Evolutionary conservation across 2,797 vertebrate species (phyloP), one percentile per base, ranked within the genome.

Genomic region (Linurgus olivaceus): DNA sequence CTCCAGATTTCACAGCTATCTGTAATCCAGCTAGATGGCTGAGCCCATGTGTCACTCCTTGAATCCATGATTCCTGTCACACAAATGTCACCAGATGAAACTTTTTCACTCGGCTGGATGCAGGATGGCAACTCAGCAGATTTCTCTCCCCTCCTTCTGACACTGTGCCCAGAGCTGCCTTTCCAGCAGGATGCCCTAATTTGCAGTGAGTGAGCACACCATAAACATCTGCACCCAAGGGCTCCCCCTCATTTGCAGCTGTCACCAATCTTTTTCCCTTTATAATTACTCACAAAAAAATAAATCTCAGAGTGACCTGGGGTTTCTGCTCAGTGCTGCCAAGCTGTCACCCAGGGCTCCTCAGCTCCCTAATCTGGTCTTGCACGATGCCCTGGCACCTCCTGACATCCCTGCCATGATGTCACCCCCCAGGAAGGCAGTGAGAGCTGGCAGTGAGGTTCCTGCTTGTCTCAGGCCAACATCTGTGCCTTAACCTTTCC

Each of bases 401-500:
- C 63, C 70, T 59, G 62, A 16, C 33, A n/a, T 33, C 70, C 47
- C 52, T 88, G 55, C 55, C 62, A 10, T 37, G 63, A 35, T 79
- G 55, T 47, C 47, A 78, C 11, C 59, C 31, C 65, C 52, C 67
- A 83, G 75, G 63, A 77, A 67, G 91, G 74, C 63, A 81, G 65
- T 1, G 28, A 79, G 52, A 61, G 85, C 35, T 61, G 79, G 76
- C 79, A 80, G 42, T 7, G 47, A 92, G 84, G 75, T 35, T 57
- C 57, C 51, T 63, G 35, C 52, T 87, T 87, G 58, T 71, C 86
- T 54, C 73, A 61, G 31, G 52, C 59, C 74, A 65, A 71, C 90
- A 94, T 95, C 95, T 94, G 95, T 50, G 85, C 57, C 62, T 88
- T 84, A 97, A 71, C 91, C 87, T 96, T 91, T 88, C 61, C 54